A percentile compares a stretch with the other conserved stretches of the same genome.
Conservation (phyloP, 2,888 invertebrate species). For the Antheraea assamensis region DNA sequence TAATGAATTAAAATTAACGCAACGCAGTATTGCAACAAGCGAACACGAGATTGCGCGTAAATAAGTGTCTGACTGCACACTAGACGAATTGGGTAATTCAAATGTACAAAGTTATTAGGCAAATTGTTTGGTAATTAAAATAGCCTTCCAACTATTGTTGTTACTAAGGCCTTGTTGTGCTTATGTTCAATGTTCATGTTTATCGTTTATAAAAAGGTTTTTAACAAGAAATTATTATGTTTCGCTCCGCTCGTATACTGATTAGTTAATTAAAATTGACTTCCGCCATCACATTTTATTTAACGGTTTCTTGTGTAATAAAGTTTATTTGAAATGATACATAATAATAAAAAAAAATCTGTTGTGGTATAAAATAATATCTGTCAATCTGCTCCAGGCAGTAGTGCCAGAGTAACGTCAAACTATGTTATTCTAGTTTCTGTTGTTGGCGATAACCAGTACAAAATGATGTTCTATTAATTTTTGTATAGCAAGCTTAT, state of each 20-base stretch:
- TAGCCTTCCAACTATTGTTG: slow-evolving; percentile 28
- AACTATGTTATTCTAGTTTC: background rate
- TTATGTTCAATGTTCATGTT: background rate
- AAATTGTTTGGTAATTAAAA: slow-evolving; percentile 39
- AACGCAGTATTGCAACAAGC: slow-evolving; percentile 19
- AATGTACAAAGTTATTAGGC: slow-evolving; percentile 30
- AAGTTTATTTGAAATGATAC: background rate
- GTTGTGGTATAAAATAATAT: too few relatives aligned
- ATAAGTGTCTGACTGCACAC: slow-evolving; percentile 32
- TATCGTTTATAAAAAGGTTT: slow-evolving; percentile 1
- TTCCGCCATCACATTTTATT: too few relatives aligned
- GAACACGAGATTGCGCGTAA: slow-evolving; percentile 31
- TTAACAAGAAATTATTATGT: background rate
- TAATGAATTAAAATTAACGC: slow-evolving; percentile 21
- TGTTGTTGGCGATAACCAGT: background rate
- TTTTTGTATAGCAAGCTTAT: background rate
- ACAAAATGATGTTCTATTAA: background rate
- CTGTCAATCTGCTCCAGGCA: background rate
- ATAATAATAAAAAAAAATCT: too few relatives aligned
- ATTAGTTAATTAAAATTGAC: background rate
- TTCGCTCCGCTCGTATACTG: background rate
- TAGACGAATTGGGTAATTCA: slow-evolving; percentile 35
- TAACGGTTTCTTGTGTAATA: too few relatives aligned
- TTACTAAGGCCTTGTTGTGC: slow-evolving; percentile 14
- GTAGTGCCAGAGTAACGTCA: background rate